Percentiles rank a stretch among this genome's conserved stretches.
Evolutionary conservation across 1,140 invertebrate genomes (phyloP).

Genomic region (Zaprionus lachaisei): DNA sequence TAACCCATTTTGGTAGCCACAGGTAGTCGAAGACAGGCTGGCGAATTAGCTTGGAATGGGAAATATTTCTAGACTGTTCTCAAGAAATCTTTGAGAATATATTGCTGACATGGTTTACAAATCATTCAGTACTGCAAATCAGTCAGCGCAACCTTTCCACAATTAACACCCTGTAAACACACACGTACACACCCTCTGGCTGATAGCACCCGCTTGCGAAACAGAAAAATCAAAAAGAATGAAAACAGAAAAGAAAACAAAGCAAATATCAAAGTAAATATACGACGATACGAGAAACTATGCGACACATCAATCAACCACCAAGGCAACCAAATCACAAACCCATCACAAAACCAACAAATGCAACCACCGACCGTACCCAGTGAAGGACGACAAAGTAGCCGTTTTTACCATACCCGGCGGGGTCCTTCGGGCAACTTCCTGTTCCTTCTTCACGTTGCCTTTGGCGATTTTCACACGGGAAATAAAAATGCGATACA

Average conservation of each 20-base stretch:
- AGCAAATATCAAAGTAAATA: slow-evolving; percentile 14
- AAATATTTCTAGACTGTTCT: background rate
- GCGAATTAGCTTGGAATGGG: background rate
- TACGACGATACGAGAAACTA: slow-evolving; percentile 29
- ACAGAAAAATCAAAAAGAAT: background rate
- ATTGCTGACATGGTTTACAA: background rate
- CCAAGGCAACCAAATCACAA: slow-evolving; percentile 71
- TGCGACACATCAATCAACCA: slow-evolving; percentile 74
- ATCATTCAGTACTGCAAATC: background rate
- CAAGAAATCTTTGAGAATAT: background rate
- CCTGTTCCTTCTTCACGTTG: slow-evolving; percentile 45
- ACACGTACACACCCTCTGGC: slow-evolving; percentile 15
- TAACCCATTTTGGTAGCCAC: slow-evolving; percentile 35
- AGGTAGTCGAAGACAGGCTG: slow-evolving; percentile 16
- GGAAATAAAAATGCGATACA: slow-evolving; percentile 82
- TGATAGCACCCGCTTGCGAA: slow-evolving; percentile 26
- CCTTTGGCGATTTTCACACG: slow-evolving; percentile 75
- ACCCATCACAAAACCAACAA: slow-evolving; percentile 48
- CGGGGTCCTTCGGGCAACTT: slow-evolving; percentile 43
- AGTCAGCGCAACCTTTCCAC: background rate
- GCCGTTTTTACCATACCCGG: slow-evolving; percentile 26
- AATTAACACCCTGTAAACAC: slow-evolving; percentile 39
- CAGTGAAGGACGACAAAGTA: slow-evolving; percentile 52
- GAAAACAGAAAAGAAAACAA: background rate
- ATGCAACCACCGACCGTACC: slow-evolving; percentile 49